Base-by-base conservation (phyloP, 2,113 vertebrate species). In the Amazona guildingii region DNA sequence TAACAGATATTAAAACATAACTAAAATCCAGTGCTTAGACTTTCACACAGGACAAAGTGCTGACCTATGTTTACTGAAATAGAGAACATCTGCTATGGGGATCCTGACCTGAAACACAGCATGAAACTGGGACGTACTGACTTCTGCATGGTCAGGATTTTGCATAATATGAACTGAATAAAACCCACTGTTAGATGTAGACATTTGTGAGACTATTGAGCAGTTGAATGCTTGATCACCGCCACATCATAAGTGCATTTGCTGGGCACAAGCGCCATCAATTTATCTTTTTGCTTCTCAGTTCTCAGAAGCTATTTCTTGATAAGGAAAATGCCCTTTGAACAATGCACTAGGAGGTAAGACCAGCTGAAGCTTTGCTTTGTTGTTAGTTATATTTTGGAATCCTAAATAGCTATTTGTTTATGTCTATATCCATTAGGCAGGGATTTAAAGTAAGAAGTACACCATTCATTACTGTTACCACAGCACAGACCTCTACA, bases 361-460 rank as follows among this genome's bases (percentile, higher is more conserved):
- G 46, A 94, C 25, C 90, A 94, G 79, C 87, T 91, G 92, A 85
- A 95, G 83, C 51, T 86, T 87, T 95, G 90, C 61, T 80, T 88
- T 88, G 84, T 88, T 74, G 82, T 95, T 96, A 92, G 79, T 88
- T 96, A 86, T 91, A 90, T 92, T 95, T 94, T 94, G 82, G 87
- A 94, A 96, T 92, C 61, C 67, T 83, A 82, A 96, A 63, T 82
- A 97, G 85, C 92, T 94, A 91, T 85, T 94, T 93, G 91, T 72
- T 75, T 94, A 68, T 83, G 96, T 97, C 96, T 96, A 83, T 98
- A 97, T 96, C 95, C 95, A 94, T 97, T 97, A 96, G 87, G 62
- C 82, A 93, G 85, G 90, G 83, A 84, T 96, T 93, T 96, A 96
- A 97, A 96, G 74, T 51, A 89, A 94, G 86, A 92, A 81, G 68